Percentiles rank a stretch among this genome's conserved stretches.
These are phyloP conservation scores for Tauraco erythrolophus DNA, from an alignment of 2,113 vertebrate species.

Conservation along the genomic window DNA sequence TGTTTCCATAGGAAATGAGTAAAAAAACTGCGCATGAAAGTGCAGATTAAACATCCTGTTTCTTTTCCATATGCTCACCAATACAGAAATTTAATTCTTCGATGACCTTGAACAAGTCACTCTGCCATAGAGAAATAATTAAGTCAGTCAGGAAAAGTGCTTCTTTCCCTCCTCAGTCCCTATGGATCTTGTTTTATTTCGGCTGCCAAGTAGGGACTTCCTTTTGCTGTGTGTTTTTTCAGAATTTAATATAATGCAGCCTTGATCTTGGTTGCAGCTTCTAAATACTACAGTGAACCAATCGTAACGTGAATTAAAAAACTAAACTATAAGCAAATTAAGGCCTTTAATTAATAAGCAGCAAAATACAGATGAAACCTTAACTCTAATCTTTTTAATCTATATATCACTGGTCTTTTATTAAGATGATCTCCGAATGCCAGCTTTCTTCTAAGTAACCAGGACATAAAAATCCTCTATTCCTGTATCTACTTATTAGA, in stretches of 20 bases:
- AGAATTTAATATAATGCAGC: not conserved
- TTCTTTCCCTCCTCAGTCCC: not conserved
- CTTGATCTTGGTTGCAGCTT: not conserved
- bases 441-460: not conserved
- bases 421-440: not conserved
- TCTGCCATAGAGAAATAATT: constrained; percentile 9
- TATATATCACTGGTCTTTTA: not conserved
- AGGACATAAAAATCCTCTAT: not conserved
- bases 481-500: not conserved
- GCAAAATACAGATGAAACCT: not conserved
- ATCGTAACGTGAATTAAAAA: not conserved
- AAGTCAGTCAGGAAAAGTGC: not conserved
- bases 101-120: not conserved
- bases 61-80: not conserved
- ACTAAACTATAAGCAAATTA: not conserved
- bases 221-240: not conserved
- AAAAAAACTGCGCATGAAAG: not conserved
- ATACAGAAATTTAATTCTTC: not conserved
- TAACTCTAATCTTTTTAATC: not conserved
- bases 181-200: constrained; percentile 24
- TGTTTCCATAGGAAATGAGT: not conserved
- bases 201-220: not conserved
- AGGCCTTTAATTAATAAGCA: constrained; percentile 2
- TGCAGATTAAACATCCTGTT: not conserved
- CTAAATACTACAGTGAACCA: not conserved